A percentile compares a stretch with the other conserved stretches of the same genome.
These are phyloP conservation scores for Hydrolagus colliei DNA, from an alignment of 2,797 vertebrate genomes.

Conservation along the genomic window DNA sequence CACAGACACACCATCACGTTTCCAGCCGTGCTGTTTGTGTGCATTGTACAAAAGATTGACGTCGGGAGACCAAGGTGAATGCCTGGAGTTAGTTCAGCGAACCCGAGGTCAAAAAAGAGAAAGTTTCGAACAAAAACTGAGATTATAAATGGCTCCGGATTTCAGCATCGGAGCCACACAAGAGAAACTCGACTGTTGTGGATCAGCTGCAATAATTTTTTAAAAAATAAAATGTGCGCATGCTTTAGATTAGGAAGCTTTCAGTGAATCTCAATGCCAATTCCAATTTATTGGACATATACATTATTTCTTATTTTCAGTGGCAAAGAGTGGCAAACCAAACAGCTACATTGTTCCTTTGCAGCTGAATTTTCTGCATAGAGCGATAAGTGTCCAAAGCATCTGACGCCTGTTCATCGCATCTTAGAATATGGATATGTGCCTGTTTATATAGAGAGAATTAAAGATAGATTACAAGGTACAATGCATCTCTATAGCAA, in stretches of 20 bases:
- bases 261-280: conserved; percentile 19
- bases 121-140: neutral
- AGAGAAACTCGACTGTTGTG: conserved; percentile 24
- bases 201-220: conserved; percentile 27
- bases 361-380: conserved; percentile 2
- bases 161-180: neutral
- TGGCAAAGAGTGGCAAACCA: neutral
- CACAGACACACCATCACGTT: neutral
- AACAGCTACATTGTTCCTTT: conserved; percentile 6
- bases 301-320: conserved; percentile 19
- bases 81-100: conserved; percentile 24
- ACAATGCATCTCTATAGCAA: neutral
- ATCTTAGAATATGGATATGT: neutral
- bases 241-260: conserved; percentile 30
- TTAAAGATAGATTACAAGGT: conserved; percentile 16
- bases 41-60: conserved; percentile 12
- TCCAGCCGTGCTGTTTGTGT: neutral
- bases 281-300: conserved; percentile 24
- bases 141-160: neutral
- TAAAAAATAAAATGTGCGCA: conserved; percentile 24
- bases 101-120: neutral
- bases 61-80: conserved; percentile 23
- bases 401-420: conserved; percentile 1
- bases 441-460: neutral
- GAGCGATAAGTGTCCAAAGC: conserved; percentile 12